Base-by-base conservation (phyloP, 2,113 vertebrate genomes). In the Prunella himalayana region DNA sequence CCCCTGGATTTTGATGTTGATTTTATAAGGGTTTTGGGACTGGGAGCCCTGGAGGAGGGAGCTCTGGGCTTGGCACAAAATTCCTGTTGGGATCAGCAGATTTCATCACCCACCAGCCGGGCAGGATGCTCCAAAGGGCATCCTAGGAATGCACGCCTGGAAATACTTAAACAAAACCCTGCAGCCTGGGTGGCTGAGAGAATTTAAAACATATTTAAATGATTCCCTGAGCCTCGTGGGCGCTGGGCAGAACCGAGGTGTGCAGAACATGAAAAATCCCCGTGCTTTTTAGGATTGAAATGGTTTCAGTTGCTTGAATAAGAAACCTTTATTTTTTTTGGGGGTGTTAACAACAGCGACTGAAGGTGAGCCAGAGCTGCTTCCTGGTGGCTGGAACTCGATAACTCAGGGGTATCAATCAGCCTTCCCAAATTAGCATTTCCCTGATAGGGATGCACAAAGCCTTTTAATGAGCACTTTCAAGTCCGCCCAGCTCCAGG, bases 401-500 rank as follows among this genome's bases (percentile, higher is more conserved):
- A 95, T 96, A 97, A 95, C 70, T 78, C n/a, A 11, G 88, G 76
- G 82, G 86, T 97, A 97, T 98, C 97, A 94, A 83, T 98, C 96
- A 97, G 88, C 84, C 83, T 96, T 91, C 61, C 72, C 4, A 42
- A 97, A 98, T 98, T 97, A 98, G 90, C 97, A 96, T 97, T 97
- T 97, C 93, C 64, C 95, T 95, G 97, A 97, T 97, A 96, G 95
- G 68, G 96, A 95, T 88, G 93, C 95, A 96, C 96, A 96, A 97
- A 97, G 95, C 95, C 92, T 97, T 97, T 97, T 97, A 98, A 97
- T 97, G 97, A 98, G 33, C 82, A 91, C 96, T 97, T 97, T 97
- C 94, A 97, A 96, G 93, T 91, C 94, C 97, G 94, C 95, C 70
- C 86, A 87, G 95, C 81, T 95, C 88, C 9, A 81, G 80, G 78